Evolutionary conservation across 1,140 invertebrate genomes (phyloP).

Genomic region (Penaeus chinensis): DNA sequence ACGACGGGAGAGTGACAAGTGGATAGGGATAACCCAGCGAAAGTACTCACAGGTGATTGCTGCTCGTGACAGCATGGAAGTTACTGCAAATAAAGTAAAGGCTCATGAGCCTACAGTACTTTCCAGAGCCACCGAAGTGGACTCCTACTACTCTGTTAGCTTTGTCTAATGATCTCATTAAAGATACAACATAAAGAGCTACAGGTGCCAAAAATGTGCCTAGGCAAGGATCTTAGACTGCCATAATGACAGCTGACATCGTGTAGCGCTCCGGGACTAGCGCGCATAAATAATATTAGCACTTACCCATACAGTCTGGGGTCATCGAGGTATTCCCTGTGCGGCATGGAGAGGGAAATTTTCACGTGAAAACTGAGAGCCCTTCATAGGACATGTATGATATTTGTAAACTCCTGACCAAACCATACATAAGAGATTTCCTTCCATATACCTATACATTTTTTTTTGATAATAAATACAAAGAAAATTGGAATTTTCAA

Average conservation of each 20-base stretch:
- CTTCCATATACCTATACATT: neutral
- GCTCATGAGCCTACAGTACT: conserved; percentile 40
- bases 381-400: neutral
- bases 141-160: conserved; percentile 21
- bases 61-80: conserved; percentile 57
- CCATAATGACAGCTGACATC: conserved; percentile 35
- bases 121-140: conserved; percentile 21
- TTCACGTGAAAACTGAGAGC: conserved; percentile 53
- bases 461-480: too few relatives aligned
- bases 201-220: conserved; percentile 20
- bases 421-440: neutral
- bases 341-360: conserved; percentile 55
- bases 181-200: conserved; percentile 29
- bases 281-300: conserved; percentile 21
- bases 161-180: conserved; percentile 23
- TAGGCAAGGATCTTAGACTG: conserved; percentile 13
- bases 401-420: neutral
- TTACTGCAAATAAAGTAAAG: conserved; percentile 57
- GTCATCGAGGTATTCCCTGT: conserved; percentile 60
- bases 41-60: conserved; percentile 58
- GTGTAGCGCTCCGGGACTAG: conserved; percentile 46
- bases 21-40: conserved; percentile 37
- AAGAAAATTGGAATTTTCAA: too few relatives aligned
- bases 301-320: conserved; percentile 61
- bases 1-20: conserved; percentile 39